Base-by-base conservation (phyloP, 2,797 vertebrate genomes). In the Cottoperca gobio region DNA sequence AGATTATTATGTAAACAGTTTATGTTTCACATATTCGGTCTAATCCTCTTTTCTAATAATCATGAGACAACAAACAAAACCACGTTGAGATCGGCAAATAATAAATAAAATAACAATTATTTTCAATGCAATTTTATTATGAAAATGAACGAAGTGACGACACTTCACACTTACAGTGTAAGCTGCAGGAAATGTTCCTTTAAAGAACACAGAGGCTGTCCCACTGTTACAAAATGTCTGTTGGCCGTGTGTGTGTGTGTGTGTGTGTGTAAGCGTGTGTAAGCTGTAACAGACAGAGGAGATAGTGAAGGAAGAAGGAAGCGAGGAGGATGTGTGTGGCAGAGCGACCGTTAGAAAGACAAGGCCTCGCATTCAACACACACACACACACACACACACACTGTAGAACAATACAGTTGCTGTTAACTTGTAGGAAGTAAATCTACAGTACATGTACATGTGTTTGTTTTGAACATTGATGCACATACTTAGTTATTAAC, bases 271-370 rank as follows among this genome's bases (percentile, higher is more conserved):
- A 24, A 52, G 49, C 28, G 49, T 14, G 68, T 10, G 54, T n/a
- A 17, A 33, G 23, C 54, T 62, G 57, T 77, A 82, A 87, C 73
- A 84, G 76, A 76, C 52, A 72, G 45, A 23, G 53, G 33, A 84
- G 78, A 85, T 82, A 86, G 68, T 73, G 66, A 83, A 35, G 45
- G 50, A 55, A 90, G 72, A 57, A 87, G 87, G 86, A 87, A 89
- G 66, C 64, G 2, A 62, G 69, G 77, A 89, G 89, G 85, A 90
- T 89, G 86, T 78, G 64, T 89, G 84, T 74, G 76, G 68, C 48
- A 73, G 63, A 69, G 61, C 57, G 61, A 87, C 83, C 80, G 83
- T 91, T 91, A 77, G n/a, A 74, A 43, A 86, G 58, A 82, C 84
- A 79, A 78, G 37, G 52, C 33, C 57, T 52, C 6, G 23, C 74